A percentile compares a stretch with the other conserved stretches of the same genome.
Conservation (phyloP, 1,140 invertebrate genomes). For the Eumeta japonica region DNA sequence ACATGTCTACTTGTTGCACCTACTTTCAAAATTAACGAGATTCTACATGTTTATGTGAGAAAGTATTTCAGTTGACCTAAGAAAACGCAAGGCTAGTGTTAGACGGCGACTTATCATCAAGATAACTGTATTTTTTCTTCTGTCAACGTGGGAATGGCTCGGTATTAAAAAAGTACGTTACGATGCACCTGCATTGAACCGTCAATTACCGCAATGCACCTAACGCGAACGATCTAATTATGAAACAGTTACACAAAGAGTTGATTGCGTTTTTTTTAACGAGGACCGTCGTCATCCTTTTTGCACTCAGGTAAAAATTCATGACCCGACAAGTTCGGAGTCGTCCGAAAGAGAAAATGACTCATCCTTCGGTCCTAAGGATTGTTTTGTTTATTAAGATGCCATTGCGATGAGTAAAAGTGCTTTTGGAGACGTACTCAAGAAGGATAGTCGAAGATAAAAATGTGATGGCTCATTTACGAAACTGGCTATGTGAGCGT, state of each 20-base stretch:
- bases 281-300: too few species aligned
- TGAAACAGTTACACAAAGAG: slow-evolving; percentile 23
- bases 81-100: slow-evolving; percentile 23
- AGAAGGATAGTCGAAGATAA: slow-evolving; percentile 6
- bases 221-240: slow-evolving; percentile 10
- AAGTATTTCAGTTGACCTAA: slow-evolving; percentile 39
- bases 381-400: slow-evolving; percentile 53
- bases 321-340: slow-evolving; percentile 25
- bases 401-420: slow-evolving; percentile 34
- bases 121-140: slow-evolving; percentile 39
- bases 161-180: slow-evolving; percentile 25
- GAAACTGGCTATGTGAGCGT: too few species aligned
- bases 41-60: slow-evolving; percentile 44
- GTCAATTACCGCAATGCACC: slow-evolving; percentile 20
- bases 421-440: slow-evolving; percentile 18
- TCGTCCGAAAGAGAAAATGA: slow-evolving; percentile 42
- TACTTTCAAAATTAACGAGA: slow-evolving; percentile 45
- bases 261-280: too few species aligned
- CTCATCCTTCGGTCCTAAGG: slow-evolving; percentile 39
- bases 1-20: slow-evolving; percentile 45
- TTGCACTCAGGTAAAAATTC: slow-evolving; percentile 23
- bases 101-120: slow-evolving; percentile 20
- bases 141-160: slow-evolving; percentile 29
- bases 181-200: slow-evolving; percentile 46
- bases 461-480: too few species aligned